Percentiles rank a stretch among this genome's conserved stretches.
Conservation (phyloP, 2,797 vertebrate species). For the Trachops cirrhosus region DNA sequence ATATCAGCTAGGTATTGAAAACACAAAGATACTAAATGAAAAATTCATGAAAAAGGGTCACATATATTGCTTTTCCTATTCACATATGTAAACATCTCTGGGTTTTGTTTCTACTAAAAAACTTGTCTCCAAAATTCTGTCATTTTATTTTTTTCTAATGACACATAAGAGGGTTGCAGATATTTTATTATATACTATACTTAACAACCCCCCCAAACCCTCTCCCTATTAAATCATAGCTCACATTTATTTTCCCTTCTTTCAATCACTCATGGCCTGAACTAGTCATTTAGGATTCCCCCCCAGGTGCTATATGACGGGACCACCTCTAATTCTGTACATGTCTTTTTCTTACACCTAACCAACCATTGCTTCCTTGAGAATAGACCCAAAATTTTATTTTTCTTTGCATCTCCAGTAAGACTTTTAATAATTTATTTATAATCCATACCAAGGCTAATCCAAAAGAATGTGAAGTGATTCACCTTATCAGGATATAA, state of each 20-base stretch:
- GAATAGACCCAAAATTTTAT: neutral
- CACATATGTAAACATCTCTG: constrained; percentile 10
- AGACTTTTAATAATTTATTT: constrained; percentile 31
- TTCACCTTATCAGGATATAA: neutral
- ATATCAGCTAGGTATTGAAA: neutral
- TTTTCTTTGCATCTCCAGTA: neutral
- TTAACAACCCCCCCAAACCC: neutral
- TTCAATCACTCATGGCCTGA: neutral
- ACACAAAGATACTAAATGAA: constrained; percentile 41
- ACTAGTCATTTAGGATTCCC: neutral
- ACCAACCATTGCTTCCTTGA: neutral
- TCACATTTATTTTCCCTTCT: neutral
- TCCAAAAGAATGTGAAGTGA: constrained; percentile 19
- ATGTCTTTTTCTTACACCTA: neutral
- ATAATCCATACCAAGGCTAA: constrained; percentile 30
- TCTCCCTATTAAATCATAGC: neutral
- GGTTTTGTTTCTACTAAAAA: constrained; percentile 22
- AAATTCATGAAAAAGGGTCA: neutral
- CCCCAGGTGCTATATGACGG: neutral
- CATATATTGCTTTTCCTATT: neutral
- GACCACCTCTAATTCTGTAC: neutral
- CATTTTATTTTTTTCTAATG: neutral
- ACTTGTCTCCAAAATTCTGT: neutral
- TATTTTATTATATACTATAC: neutral
- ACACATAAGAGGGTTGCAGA: neutral